phyloP scores from a whole-genome alignment of 1,140 invertebrate genomes.

The Zaprionus vittiger region DNA sequence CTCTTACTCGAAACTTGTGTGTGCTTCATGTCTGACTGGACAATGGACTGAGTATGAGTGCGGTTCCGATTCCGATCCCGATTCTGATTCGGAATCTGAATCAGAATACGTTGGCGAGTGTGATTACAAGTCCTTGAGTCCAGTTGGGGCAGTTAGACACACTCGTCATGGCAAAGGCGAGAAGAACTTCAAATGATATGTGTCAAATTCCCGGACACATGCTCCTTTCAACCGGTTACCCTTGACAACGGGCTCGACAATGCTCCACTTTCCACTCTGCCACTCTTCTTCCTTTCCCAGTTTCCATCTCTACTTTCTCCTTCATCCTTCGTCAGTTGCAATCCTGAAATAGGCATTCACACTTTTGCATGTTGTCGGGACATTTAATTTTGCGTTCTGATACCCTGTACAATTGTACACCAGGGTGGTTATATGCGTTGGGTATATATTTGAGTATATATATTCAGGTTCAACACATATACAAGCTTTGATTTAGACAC shows the following conservation, averaged over 20 bases:
- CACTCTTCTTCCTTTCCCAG: not conserved
- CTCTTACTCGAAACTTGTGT: constrained; percentile 19
- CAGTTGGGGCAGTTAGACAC: not conserved
- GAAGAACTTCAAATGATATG: constrained; percentile 71
- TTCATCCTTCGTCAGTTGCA: not conserved
- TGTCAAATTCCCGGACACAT: constrained; percentile 68
- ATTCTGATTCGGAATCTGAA: not conserved
- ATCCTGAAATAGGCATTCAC: constrained; percentile 5
- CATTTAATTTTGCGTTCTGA: not conserved
- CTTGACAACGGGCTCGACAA: constrained; percentile 7
- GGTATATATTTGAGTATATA: not conserved
- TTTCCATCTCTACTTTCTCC: not conserved
- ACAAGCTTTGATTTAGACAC: too few relatives aligned
- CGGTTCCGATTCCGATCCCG: not conserved
- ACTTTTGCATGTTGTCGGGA: constrained; percentile 12
- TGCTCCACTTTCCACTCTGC: not conserved
- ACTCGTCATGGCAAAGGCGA: constrained; percentile 22
- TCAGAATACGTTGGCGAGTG: not conserved
- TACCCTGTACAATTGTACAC: not conserved
- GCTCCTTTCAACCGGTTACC: constrained; percentile 30
- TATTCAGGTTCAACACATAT: not conserved
- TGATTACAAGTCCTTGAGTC: constrained; percentile 1
- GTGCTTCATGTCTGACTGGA: constrained; percentile 66
- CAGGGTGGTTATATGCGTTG: not conserved
- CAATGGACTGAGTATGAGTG: constrained; percentile 34